Evolutionary conservation across 2,797 vertebrate genomes (phyloP).

Genomic region (Sebastes steindachneri): DNA sequence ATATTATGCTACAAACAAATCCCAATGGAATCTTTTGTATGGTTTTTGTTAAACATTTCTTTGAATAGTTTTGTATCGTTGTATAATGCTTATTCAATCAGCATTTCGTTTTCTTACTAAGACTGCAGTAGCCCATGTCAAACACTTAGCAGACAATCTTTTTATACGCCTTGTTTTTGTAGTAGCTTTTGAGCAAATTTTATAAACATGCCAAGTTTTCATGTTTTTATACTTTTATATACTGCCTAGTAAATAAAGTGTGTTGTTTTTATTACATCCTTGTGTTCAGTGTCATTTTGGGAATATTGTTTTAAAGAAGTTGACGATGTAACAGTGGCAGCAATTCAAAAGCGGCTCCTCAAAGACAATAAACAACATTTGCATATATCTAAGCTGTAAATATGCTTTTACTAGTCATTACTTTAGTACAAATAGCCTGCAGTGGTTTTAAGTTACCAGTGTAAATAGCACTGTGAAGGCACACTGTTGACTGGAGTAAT

Average conservation of each 20-base stretch:
- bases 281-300: slow-evolving; percentile 82
- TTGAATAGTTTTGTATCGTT: slow-evolving; percentile 75
- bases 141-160: slow-evolving; percentile 82
- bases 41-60: slow-evolving; percentile 48
- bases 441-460: slow-evolving; percentile 12
- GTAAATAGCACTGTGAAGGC: slow-evolving; percentile 21
- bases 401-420: slow-evolving; percentile 14
- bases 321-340: background rate
- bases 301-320: background rate
- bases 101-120: slow-evolving; percentile 73
- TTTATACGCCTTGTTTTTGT: slow-evolving; percentile 83
- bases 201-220: slow-evolving; percentile 80
- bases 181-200: slow-evolving; percentile 87
- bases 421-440: slow-evolving; percentile 17
- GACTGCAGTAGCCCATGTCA: slow-evolving; percentile 76
- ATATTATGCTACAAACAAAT: slow-evolving; percentile 69
- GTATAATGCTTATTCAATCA: slow-evolving; percentile 69
- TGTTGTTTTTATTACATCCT: slow-evolving; percentile 80
- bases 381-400: slow-evolving; percentile 18
- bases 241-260: slow-evolving; percentile 99
- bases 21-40: slow-evolving; percentile 77
- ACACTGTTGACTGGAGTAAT: background rate
- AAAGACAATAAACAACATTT: background rate
- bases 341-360: background rate
- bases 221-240: slow-evolving; percentile 84